Base-by-base conservation (phyloP, 2,888 invertebrate species). In the Lottia scabra region DNA sequence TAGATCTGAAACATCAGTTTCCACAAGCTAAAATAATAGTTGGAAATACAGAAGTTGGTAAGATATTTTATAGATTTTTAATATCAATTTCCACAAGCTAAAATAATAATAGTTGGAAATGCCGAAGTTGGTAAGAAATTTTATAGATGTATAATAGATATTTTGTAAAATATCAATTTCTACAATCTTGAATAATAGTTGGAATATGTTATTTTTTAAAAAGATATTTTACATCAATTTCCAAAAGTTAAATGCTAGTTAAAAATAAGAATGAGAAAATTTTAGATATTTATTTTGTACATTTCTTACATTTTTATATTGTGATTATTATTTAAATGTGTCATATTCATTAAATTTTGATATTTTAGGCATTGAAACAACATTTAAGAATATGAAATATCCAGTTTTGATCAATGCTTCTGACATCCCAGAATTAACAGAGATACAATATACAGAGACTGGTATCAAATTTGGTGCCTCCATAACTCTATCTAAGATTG, bases 91-190 rank as follows among this genome's bases (percentile, higher is more conserved):
- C 84, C 83, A 2, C 71, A 72, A 26, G 80, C 82, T 26, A 83
- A 78, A 65, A 73, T 98, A 65, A 73, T 98, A 30, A 92, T 98
- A n/a, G 94, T 93, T 64, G 98, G 98, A 38, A 97, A 97, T 85
- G 96, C 96, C 0, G 97, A 97, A 92, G 91, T 97, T 71, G 96
- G 96, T 91, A 82, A 81, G 88, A 30, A 4, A 30, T 30, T 30
- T 30, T 30, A 30, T 30, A 30, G 5, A 30, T 30, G 5, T 30
- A 4, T 30, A 30, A 30, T n/a, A n/a, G n/a, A n/a, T n/a, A n/a
- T n/a, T n/a, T n/a, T n/a, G n/a, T n/a, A n/a, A n/a, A n/a, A n/a
- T 5, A 30, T 30, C 30, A 30, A 30, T 30, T 30, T 30, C 30
- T 5, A 30, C 30, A 30, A 30, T 2, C 30, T 30, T 4, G 5